phyloP scores from a whole-genome alignment of 2,797 vertebrate species.

The Sebastes vulpes region DNA sequence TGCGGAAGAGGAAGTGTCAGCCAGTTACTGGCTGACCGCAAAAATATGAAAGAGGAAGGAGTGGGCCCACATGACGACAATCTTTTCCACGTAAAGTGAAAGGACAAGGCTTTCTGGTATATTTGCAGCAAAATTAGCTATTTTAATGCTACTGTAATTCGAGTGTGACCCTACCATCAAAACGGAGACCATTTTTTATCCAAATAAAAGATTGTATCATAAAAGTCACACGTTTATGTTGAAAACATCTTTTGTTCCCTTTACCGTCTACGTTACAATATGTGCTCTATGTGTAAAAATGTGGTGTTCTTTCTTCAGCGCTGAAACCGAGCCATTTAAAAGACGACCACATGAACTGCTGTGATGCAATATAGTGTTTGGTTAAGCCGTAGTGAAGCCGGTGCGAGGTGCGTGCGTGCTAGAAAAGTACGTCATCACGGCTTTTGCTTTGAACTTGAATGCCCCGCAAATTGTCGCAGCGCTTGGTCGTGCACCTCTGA shows the following conservation, averaged over 20 bases:
- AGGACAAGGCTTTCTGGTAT: not conserved
- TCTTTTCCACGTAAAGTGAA: not conserved
- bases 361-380: not conserved
- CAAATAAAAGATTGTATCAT: not conserved
- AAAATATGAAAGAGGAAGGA: conserved; percentile 44
- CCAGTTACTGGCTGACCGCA: not conserved
- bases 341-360: conserved; percentile 2
- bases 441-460: too few species aligned
- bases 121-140: not conserved
- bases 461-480: too few species aligned
- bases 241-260: not conserved
- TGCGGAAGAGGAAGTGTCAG: conserved; percentile 25
- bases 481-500: too few species aligned
- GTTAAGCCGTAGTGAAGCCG: not conserved
- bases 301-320: conserved; percentile 35
- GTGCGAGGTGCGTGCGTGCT: too few species aligned
- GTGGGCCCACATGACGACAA: not conserved
- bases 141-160: not conserved
- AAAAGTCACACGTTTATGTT: not conserved
- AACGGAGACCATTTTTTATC: not conserved
- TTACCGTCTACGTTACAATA: not conserved
- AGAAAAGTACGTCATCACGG: too few species aligned
- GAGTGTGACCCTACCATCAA: not conserved
- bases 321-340: not conserved
- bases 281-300: conserved; percentile 4